phyloP scores from a whole-genome alignment of 2,888 invertebrate genomes.

The Rhagonycha lutea region DNA sequence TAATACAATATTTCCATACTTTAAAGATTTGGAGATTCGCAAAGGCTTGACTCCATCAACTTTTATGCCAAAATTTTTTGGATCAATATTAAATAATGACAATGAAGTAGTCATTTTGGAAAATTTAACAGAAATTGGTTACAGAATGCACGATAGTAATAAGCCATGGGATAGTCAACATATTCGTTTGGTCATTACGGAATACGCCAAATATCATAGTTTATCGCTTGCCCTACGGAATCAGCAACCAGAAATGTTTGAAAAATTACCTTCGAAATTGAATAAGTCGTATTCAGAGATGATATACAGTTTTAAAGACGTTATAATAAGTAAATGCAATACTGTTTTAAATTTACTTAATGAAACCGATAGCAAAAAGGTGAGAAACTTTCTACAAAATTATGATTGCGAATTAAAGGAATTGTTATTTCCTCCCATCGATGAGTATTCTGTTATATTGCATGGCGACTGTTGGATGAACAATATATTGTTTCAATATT shows the following conservation, averaged over 20 bases:
- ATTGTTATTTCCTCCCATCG: background rate
- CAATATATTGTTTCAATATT: conserved; percentile 45
- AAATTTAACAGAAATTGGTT: conserved; percentile 39
- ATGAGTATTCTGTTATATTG: conserved; percentile 31
- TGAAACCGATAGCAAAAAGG: background rate
- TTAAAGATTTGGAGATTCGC: conserved; percentile 26
- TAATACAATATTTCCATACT: conserved; percentile 24
- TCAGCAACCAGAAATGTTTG: conserved; percentile 32
- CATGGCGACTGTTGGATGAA: conserved; percentile 48
- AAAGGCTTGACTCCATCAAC: conserved; percentile 13
- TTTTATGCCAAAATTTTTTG: conserved; percentile 26
- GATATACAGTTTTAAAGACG: background rate
- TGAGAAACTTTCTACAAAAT: conserved; percentile 2
- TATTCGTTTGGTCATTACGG: conserved; percentile 39
- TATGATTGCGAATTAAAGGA: background rate
- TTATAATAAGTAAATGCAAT: background rate
- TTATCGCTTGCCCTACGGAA: conserved; percentile 41
- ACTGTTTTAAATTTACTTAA: background rate
- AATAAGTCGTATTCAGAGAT: background rate
- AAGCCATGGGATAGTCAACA: conserved; percentile 41
- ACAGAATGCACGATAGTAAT: conserved; percentile 39
- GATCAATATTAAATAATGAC: conserved; percentile 18
- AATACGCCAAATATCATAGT: conserved; percentile 45
- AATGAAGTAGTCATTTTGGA: conserved; percentile 38
- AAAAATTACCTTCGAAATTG: background rate